Evolutionary conservation across 2,113 vertebrate genomes (phyloP).

Genomic region (Oncorhynchus tshawytscha): DNA sequence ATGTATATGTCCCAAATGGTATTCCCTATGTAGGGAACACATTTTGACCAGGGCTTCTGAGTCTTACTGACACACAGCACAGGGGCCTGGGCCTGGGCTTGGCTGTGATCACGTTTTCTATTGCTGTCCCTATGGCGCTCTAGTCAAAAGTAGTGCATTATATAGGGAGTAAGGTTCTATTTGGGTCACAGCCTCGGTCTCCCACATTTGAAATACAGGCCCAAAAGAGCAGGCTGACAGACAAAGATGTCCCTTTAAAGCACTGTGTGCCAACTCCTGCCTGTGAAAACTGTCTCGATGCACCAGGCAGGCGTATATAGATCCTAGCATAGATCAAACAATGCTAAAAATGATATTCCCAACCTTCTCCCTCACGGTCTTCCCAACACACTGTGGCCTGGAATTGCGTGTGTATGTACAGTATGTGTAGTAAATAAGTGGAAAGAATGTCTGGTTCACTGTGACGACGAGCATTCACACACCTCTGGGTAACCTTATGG

Average conservation of each 20-base stretch:
- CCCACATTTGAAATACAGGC: not conserved
- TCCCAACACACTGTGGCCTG: conserved; percentile 53
- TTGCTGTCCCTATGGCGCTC: too few species aligned
- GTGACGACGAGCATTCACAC: conserved; percentile 3
- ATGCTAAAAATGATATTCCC: conserved; percentile 24
- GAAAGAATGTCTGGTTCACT: conserved; percentile 23
- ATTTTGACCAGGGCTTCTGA: too few species aligned
- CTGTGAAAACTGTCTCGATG: conserved; percentile 43
- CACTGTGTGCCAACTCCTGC: conserved; percentile 24
- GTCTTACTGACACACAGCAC: too few species aligned
- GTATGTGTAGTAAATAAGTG: conserved; percentile 36
- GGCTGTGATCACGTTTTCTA: too few species aligned
- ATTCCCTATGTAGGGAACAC: too few species aligned
- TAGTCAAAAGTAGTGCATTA: too few species aligned
- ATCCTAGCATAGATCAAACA: conserved; percentile 25
- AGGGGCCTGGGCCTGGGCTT: too few species aligned
- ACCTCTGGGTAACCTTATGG: too few species aligned
- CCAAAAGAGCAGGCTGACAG: conserved; percentile 4
- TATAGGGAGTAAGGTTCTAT: too few species aligned
- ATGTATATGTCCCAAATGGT: too few species aligned
- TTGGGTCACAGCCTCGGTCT: not conserved
- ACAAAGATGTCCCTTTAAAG: conserved; percentile 36
- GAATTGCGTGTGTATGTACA: conserved; percentile 24
- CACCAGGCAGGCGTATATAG: conserved; percentile 25
- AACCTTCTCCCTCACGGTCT: conserved; percentile 13